Evolutionary conservation across 2,888 invertebrate genomes (phyloP), one percentile per base, ranked within the genome.

Genomic region (Pristionchus mayeri): DNA sequence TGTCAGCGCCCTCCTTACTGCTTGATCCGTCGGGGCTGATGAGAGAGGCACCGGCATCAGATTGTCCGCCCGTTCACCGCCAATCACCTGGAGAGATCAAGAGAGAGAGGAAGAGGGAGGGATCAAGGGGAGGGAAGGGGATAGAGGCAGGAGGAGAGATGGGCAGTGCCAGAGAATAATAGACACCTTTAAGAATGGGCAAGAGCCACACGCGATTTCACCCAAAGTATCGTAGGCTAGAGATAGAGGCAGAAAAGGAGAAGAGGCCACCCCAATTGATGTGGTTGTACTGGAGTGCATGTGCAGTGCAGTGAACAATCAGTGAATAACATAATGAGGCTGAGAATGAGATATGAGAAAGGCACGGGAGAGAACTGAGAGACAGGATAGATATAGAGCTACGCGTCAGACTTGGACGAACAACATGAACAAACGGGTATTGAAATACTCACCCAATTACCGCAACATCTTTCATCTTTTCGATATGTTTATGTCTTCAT

Each of bases 21-120:
- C 97, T 96, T 98, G 98, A 95, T 98, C 98, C 95, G 97, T 98
- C 95, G 97, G 97, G 95, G 97, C 97, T 96, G 97, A 97, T 97
- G 97, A 97, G 96, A 97, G 97, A 95, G 97, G 98, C 95, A 98
- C 97, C 95, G 98, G 97, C 95, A 98, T 97, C 96, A 98, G 96
- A 95, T 97, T 97, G 95, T 97, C 97, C 96, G 97, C 97, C 95
- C 97, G 97, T 95, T 97, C 97, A 95, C 98, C 98, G 96, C 97
- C 97, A 96, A 98, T 98, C 96, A 98, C 97, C 98, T 98, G 90
- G 80, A 90, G 91, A 87, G 76, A n/a, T n/a, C n/a, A n/a, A n/a
- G n/a, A n/a, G 48, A 48, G n/a, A 9, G 24, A 71, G 63, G 79
- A 52, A 85, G 57, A 67, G 40, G 57, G 78, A 76, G 34, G 63